Evolutionary conservation across 2,797 vertebrate genomes (phyloP), one percentile per base, ranked within the genome.

Genomic region (Erpetoichthys calabaricus): DNA sequence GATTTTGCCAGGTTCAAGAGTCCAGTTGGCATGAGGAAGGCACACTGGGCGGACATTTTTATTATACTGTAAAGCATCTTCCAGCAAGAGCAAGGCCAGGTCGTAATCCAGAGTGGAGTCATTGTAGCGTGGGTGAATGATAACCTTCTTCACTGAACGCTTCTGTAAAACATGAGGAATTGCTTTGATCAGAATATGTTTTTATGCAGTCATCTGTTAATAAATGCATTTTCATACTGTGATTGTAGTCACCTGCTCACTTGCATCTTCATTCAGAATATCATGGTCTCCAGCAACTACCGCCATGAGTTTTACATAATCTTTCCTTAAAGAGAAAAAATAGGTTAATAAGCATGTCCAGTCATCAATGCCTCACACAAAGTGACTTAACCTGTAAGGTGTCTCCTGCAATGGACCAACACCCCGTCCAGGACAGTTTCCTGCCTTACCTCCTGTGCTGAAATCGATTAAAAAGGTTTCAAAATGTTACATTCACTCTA

Each of bases 81-180:
- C 60, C 49, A 78, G 57, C 6, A 67, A 65, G 55, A 78, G n/a
- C 44, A 78, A 58, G 50, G 71, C 72, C 4, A 70, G 67, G 43
- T 72, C 69, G 4, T 55, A 63, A 58, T 71, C 70, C 60, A 68
- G 60, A 5, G 77, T 67, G 8, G 47, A 60, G 56, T 57, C 54
- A n/a, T 74, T 70, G 60, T 75, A 80, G 54, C 64, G 47, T n/a
- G 77, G 65, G 61, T 80, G 73, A 9, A 57, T 42, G 5, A 76
- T 6, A 5, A 70, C 62, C 43, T 46, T 46, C 54, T 71, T 75
- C 60, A 81, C 60, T 25, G 51, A 46, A 43, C 62, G 74, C 67
- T 71, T 65, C 68, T 73, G 59, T 4, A 64, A 69, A 45, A 51
- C 25, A 63, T 9, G 1, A 53, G 5, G 9, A 60, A 55, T 60